A percentile compares a stretch with the other conserved stretches of the same genome.
Conservation (phyloP, 1,140 invertebrate species). For the Eupristina koningsbergeri region DNA sequence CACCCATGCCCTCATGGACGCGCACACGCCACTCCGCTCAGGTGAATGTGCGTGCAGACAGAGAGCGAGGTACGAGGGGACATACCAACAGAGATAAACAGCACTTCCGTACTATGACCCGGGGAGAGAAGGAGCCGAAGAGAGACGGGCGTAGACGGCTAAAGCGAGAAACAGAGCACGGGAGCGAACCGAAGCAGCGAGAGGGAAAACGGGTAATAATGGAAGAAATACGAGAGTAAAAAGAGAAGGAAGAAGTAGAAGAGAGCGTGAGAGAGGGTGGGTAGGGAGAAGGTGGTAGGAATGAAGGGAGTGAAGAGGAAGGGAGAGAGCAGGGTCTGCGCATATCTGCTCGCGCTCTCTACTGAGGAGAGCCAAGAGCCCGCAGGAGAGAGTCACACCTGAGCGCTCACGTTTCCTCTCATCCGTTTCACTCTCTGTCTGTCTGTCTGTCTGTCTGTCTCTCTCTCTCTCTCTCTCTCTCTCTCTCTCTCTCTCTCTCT, state of each 20-base stretch:
- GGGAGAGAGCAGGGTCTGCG: background rate
- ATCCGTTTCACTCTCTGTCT: conserved; percentile 63
- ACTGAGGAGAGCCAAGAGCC: conserved; percentile 61
- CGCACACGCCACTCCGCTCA: too few species aligned
- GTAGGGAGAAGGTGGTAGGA: too few species aligned
- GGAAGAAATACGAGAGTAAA: conserved; percentile 8
- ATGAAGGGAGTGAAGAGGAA: conserved; percentile 34
- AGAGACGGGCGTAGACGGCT: background rate
- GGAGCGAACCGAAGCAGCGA: conserved; percentile 22
- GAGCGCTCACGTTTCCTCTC: conserved; percentile 73
- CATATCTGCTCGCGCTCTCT: conserved; percentile 56
- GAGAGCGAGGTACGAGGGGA: conserved; percentile 61
- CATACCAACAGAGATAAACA: conserved; percentile 73
- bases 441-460: conserved; percentile 55
- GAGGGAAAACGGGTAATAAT: conserved; percentile 8
- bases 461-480: conserved; percentile 68
- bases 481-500: background rate
- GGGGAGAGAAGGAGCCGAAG: background rate
- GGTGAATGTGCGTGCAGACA: conserved; percentile 24
- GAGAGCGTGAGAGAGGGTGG: too few species aligned
- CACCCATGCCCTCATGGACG: background rate
- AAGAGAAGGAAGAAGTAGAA: conserved; percentile 47
- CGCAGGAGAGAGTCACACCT: conserved; percentile 72
- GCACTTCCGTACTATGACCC: conserved; percentile 67
- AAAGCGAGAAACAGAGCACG: conserved; percentile 7